phyloP scores from a whole-genome alignment of 2,888 invertebrate genomes.

The Chirona hameri region DNA sequence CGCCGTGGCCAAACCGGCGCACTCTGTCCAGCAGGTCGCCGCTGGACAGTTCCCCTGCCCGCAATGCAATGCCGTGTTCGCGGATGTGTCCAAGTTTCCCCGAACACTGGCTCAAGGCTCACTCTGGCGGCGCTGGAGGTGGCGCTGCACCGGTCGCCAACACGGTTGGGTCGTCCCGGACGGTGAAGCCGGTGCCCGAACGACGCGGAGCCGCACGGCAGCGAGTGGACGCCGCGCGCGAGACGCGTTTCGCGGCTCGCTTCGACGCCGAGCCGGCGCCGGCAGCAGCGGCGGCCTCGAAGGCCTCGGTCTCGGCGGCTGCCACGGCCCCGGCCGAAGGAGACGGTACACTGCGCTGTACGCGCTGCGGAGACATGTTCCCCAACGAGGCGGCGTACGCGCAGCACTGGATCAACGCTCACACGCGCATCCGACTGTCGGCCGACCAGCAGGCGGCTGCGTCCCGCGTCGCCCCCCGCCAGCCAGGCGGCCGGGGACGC shows the following conservation, averaged over 20 bases:
- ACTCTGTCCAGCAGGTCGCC: neutral
- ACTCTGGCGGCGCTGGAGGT: neutral
- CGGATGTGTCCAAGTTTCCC: neutral
- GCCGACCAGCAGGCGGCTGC: neutral
- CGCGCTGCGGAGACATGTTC: slow-evolving; percentile 1
- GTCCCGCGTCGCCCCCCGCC: neutral
- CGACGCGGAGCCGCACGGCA: neutral
- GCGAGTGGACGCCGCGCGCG: neutral
- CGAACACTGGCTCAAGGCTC: neutral
- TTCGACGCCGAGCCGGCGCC: neutral
- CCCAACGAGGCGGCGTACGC: neutral
- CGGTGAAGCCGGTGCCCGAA: neutral
- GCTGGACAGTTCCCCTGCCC: neutral
- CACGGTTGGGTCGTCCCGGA: too few species aligned
- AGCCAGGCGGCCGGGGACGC: neutral
- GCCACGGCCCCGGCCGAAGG: neutral
- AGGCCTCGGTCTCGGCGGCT: too few species aligned
- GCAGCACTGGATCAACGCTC: slow-evolving; percentile 10
- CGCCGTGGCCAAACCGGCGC: neutral
- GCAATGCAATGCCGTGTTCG: neutral
- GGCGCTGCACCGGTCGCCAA: neutral
- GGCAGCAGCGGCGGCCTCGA: neutral
- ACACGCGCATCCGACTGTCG: neutral
- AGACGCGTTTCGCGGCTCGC: neutral
- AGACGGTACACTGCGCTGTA: neutral